Evolutionary conservation across 2,888 invertebrate species (phyloP), one percentile per base, ranked within the genome.

Genomic region (Ennomos erosarius): DNA sequence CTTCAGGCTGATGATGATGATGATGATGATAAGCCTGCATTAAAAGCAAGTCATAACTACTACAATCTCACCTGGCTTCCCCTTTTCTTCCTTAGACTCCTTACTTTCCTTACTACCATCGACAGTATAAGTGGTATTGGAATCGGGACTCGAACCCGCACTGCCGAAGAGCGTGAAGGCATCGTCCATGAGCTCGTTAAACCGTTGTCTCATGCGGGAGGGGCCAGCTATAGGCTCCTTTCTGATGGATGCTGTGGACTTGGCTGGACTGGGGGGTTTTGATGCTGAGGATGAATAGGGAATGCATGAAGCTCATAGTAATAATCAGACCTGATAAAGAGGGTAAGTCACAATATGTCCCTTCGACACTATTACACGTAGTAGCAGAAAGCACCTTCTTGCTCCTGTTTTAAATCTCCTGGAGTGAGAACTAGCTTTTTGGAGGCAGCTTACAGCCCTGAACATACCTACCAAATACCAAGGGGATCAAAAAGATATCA

Each of bases 171-270:
- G 87, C 62, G 95, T 96, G 86, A 96, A 96, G 0, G 96, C 96
- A 71, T 96, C 96, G 73, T 96, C 96, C 76, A 96, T 92, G 9
- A 96, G 92, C 74, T 96, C 96, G 81, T 96, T 95, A 81, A 96
- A 96, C 42, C 96, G 88, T 72, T 94, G 94, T 47, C 96, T 84
- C 93, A 96, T 95, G 55, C 94, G 93, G 0, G 95, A 94, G 0
- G 95, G 93, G 0, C 88, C 90, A 0, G 26, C 26, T 26, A 26
- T 4, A 6, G 70, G 61, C 0, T 88, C 85, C 43, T 80, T 82
- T 26, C 72, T 74, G 8, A 59, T 58, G 8, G 80, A 75, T 0
- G 76, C 64, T 0, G 71, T 60, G 0, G 82, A 79, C 56, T 76
- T 78, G 0, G 80, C 73, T 1, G 89, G 89, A 38, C 85, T 87